Percentiles rank a stretch among this genome's conserved stretches.
Conservation (phyloP, 2,888 invertebrate species). For the Caenorhabditis panamensis region DNA sequence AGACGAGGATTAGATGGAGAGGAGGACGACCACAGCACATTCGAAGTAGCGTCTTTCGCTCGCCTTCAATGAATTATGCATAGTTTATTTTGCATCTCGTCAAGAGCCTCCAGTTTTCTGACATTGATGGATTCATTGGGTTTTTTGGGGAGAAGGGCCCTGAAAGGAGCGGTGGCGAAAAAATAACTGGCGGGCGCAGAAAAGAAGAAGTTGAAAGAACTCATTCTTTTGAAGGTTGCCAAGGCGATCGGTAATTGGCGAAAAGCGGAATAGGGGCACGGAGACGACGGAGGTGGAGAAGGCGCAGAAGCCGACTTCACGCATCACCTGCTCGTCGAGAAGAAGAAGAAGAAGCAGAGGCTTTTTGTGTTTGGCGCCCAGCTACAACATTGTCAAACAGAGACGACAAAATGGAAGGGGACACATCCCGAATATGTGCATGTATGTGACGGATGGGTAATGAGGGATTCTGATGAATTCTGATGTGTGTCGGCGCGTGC, state of each 20-base stretch:
- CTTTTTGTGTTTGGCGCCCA: conserved; percentile 35
- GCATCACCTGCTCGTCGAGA: conserved; percentile 49
- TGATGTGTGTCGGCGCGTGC: conserved; percentile 14
- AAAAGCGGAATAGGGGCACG: conserved; percentile 1
- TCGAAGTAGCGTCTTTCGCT: conserved; percentile 21
- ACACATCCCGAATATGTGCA: conserved; percentile 36
- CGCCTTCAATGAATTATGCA: conserved; percentile 50
- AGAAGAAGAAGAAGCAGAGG: conserved; percentile 1
- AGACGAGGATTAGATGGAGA: conserved; percentile 11
- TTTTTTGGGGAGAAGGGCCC: neutral
- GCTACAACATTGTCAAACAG: conserved; percentile 20
- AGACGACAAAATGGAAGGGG: conserved; percentile 8
- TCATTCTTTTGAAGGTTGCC: conserved; percentile 19
- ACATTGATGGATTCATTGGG: conserved; percentile 50
- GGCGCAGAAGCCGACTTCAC: conserved; percentile 34
- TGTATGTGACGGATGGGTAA: conserved; percentile 36
- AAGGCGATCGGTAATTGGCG: conserved; percentile 36
- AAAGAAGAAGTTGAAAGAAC: conserved; percentile 30
- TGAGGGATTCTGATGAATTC: conserved; percentile 53
- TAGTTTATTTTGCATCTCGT: conserved; percentile 36
- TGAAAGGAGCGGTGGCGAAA: neutral
- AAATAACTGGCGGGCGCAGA: neutral
- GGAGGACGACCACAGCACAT: neutral
- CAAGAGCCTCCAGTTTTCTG: conserved; percentile 20
- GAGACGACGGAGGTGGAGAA: conserved; percentile 15